A percentile compares a stretch with the other conserved stretches of the same genome.
Evolutionary conservation across 2,797 vertebrate genomes (phyloP).

Genomic region (Prunella strophiata): DNA sequence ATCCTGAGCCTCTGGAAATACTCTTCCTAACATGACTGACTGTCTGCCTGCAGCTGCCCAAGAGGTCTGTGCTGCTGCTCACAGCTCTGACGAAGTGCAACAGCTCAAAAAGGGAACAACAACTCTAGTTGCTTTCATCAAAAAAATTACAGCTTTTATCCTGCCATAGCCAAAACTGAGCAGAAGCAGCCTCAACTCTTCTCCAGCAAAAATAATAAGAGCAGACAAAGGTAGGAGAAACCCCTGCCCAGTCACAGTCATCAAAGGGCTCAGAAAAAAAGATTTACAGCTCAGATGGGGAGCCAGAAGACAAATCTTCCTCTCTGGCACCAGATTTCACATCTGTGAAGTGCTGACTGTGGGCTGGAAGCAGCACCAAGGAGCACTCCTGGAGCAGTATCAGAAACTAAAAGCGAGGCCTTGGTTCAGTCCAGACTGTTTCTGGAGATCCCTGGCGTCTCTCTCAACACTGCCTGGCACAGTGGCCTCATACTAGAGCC

Average conservation of each 20-base stretch:
- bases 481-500: neutral
- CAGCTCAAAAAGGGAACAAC: neutral
- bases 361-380: slow-evolving; percentile 5
- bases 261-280: neutral
- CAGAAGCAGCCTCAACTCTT: neutral
- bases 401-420: neutral
- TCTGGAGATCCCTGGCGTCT: neutral
- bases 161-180: neutral
- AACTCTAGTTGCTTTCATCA: neutral
- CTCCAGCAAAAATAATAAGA: neutral
- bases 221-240: neutral
- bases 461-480: neutral
- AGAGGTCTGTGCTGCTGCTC: neutral
- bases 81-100: neutral
- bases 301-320: neutral
- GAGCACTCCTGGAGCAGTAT: neutral
- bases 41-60: neutral
- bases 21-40: fast-evolving
- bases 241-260: neutral
- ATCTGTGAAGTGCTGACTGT: slow-evolving; percentile 14
- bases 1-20: neutral
- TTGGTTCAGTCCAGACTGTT: neutral
- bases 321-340: slow-evolving; percentile 24
- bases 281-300: neutral
- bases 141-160: neutral